Evolutionary conservation across 2,888 invertebrate species (phyloP).

Genomic region (Troides aeacus): DNA sequence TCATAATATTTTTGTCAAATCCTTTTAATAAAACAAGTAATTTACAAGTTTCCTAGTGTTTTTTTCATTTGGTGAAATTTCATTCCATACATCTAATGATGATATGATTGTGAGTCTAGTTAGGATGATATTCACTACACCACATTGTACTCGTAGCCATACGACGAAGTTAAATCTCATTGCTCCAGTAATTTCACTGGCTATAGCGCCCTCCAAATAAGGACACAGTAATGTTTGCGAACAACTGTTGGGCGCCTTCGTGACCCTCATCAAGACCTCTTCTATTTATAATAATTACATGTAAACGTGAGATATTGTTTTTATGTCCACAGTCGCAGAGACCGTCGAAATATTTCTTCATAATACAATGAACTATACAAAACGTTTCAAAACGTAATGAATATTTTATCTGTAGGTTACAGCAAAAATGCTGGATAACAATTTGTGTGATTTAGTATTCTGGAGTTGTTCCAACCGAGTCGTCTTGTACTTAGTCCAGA

Average conservation of each 20-base stretch:
- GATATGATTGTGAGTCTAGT: too few species aligned
- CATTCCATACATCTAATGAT: too few species aligned
- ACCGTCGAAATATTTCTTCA: neutral
- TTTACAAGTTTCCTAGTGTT: too few species aligned
- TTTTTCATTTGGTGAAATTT: too few species aligned
- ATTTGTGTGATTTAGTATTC: constrained; percentile 29
- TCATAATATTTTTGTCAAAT: neutral
- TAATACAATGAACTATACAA: neutral
- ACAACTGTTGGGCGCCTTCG: too few species aligned
- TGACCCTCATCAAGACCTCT: too few species aligned
- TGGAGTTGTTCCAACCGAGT: constrained; percentile 29
- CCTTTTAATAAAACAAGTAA: neutral
- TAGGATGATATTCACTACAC: too few species aligned
- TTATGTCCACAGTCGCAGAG: neutral
- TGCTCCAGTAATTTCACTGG: too few species aligned
- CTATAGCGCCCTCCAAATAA: too few species aligned
- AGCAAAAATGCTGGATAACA: constrained; percentile 41
- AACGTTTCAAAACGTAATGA: constrained; percentile 34
- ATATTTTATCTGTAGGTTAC: constrained; percentile 33
- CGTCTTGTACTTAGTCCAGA: constrained; percentile 24
- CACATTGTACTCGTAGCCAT: too few species aligned
- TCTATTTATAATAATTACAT: neutral
- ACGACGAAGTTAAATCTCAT: too few species aligned
- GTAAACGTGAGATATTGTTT: neutral
- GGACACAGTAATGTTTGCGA: too few species aligned